Base-by-base conservation (phyloP, 2,113 vertebrate species). In the Pygoscelis adeliae region DNA sequence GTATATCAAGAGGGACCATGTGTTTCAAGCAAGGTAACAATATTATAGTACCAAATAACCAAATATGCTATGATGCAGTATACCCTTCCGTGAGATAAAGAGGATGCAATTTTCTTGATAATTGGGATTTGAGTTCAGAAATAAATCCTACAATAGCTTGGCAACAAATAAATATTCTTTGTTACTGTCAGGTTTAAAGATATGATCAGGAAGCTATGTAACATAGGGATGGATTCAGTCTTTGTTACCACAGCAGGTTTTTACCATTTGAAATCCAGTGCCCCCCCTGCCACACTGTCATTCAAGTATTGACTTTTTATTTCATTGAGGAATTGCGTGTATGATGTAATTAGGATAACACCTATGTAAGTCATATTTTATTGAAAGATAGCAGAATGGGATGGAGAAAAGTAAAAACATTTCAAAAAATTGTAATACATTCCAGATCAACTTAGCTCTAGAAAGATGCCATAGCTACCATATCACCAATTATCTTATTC, bases 21-120 rank as follows among this genome's bases (percentile, higher is more conserved):
- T 98, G 98, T 98, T 98, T 98, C 97, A 98, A 98, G 96, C 91
- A 98, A 98, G 97, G 98, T 98, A 98, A 98, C 97, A 98, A 98
- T 98, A 98, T 97, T 98, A 98, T 97, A 98, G 94, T 91, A 94
- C 97, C 96, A 98, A 96, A 98, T 97, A 98, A 98, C 93, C 95
- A 98, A 98, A 98, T 98, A 98, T 93, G 96, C 95, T 98, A 89
- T 96, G 98, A 98, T 98, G 97, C 96, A 90, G 89, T 93, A 96
- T 92, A 95, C 49, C 81, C 92, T 98, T 97, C 90, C 94, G 93
- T 4, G 18, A 98, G 97, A 98, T 97, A 98, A 98, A 98, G 85
- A 83, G 88, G 95, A 98, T 88, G 84, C 89, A 90, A 97, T 98
- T 98, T 98, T 95, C 96, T 91, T 97, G 91, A 97, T 98, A 97